Conservation (phyloP, 2,113 vertebrate species). For the Periophthalmus modestus region DNA sequence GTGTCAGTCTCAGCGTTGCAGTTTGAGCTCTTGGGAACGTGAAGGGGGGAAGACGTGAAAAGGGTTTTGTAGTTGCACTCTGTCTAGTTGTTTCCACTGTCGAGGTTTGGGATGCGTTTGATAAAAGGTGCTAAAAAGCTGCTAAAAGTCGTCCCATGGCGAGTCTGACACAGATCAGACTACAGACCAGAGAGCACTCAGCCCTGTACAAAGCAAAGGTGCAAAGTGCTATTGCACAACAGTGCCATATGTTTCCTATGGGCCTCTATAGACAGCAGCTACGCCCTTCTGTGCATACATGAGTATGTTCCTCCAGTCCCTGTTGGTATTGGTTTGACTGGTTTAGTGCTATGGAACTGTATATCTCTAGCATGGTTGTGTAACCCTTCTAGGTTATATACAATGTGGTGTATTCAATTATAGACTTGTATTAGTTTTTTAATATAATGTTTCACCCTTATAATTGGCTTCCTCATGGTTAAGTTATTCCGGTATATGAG, state of each 20-base stretch:
- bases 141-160: conserved; percentile 34
- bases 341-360: neutral
- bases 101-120: neutral
- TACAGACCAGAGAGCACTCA: neutral
- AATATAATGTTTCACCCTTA: too few species aligned
- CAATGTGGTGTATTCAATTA: neutral
- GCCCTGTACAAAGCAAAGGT: neutral
- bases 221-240: conserved; percentile 37
- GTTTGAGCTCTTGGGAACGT: neutral
- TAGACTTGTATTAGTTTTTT: too few species aligned
- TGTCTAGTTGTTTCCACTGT: too few species aligned
- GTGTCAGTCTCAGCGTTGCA: neutral
- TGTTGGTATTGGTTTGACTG: neutral
- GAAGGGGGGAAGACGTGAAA: neutral
- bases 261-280: neutral
- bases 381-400: neutral
- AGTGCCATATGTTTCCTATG: neutral
- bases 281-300: neutral
- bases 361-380: neutral
- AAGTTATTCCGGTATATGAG: too few species aligned
- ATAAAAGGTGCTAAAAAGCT: conserved; percentile 26
- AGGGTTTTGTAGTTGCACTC: neutral
- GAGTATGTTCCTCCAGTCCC: neutral
- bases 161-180: conserved; percentile 21
- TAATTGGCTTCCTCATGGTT: too few species aligned